phyloP scores from a whole-genome alignment of 2,797 vertebrate species.

The Sphaeramia orbicularis region DNA sequence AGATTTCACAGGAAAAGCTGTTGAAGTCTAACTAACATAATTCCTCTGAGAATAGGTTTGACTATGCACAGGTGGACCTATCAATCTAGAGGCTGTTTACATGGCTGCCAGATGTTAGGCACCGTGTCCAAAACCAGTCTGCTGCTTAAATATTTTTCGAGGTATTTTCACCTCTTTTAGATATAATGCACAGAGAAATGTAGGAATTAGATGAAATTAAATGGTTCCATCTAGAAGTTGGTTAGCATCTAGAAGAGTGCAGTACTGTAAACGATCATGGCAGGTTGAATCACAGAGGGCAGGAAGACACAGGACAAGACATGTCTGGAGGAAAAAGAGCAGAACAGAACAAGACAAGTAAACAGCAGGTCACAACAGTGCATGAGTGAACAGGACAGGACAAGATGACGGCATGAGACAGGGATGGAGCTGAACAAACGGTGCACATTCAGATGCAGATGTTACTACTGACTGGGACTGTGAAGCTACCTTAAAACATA shows the following conservation, averaged over 20 bases:
- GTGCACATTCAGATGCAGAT: constrained; percentile 7
- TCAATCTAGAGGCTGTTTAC: constrained; percentile 80
- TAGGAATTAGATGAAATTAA: too few species aligned
- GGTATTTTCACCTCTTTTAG: constrained; percentile 14
- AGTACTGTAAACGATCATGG: constrained; percentile 11
- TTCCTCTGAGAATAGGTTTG: constrained; percentile 72
- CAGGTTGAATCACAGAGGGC: constrained; percentile 2
- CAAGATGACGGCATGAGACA: constrained; percentile 34
- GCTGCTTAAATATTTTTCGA: constrained; percentile 21
- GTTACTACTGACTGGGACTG: constrained; percentile 5
- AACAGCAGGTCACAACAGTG: constrained; percentile 27
- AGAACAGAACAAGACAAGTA: constrained; percentile 20
- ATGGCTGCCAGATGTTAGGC: constrained; percentile 81
- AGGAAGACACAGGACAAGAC: constrained; percentile 14
- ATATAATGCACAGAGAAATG: too few species aligned
- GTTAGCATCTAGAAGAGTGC: too few species aligned
- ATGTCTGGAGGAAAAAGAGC: constrained; percentile 4
- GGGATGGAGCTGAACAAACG: constrained; percentile 25
- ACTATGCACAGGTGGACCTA: constrained; percentile 82
- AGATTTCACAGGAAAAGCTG: constrained; percentile 60
- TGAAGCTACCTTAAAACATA: constrained; percentile 22
- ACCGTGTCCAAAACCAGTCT: constrained; percentile 57
- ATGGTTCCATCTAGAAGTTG: too few species aligned
- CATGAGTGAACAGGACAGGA: constrained; percentile 20
- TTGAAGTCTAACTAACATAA: constrained; percentile 60